Evolutionary conservation across 2,797 vertebrate species (phyloP).

Genomic region (Anisognathus igniventris): DNA sequence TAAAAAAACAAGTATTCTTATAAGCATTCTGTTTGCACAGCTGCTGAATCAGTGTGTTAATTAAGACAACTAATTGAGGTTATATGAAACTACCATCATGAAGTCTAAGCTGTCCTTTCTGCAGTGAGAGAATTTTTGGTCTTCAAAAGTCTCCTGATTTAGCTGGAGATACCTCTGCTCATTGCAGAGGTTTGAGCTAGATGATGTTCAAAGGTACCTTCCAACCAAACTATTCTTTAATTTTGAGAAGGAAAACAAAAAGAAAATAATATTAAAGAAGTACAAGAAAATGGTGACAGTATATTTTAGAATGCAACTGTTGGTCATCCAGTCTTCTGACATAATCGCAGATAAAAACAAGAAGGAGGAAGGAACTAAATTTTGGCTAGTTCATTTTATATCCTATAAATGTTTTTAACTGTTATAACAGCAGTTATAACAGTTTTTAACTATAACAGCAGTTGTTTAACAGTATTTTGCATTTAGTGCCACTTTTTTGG

Average conservation of each 20-base stretch:
- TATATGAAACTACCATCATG: neutral
- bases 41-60: neutral
- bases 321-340: neutral
- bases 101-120: neutral
- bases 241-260: neutral
- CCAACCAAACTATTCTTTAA: neutral
- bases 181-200: neutral
- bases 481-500: neutral
- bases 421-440: neutral
- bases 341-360: neutral
- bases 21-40: neutral
- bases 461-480: neutral
- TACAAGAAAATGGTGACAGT: neutral
- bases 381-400: neutral
- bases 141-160: neutral
- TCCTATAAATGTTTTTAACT: neutral
- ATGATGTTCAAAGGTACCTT: neutral
- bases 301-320: neutral
- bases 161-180: neutral
- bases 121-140: neutral
- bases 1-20: neutral
- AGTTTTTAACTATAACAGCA: neutral
- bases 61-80: neutral
- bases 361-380: neutral
- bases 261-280: neutral